Percentiles rank a stretch among this genome's conserved stretches.
Conservation (phyloP, 2,797 vertebrate species). For the Urophycis tenuis region DNA sequence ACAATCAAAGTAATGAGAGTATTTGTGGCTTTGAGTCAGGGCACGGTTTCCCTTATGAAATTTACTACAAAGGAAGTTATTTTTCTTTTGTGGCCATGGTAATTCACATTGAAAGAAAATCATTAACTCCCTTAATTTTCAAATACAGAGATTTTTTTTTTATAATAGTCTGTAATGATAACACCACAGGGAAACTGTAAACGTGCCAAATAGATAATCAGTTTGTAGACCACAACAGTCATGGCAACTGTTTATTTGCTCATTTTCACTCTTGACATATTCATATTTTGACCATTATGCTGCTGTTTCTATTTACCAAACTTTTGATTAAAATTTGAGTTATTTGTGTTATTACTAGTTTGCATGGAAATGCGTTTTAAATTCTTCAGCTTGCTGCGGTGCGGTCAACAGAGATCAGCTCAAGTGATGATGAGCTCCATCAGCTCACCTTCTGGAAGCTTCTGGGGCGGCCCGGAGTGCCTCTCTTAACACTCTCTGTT, state of each 20-base stretch:
- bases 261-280: constrained; percentile 75
- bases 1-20: constrained; percentile 53
- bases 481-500: constrained; percentile 37
- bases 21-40: constrained; percentile 50
- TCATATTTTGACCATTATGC: constrained; percentile 76
- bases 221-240: constrained; percentile 46
- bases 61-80: constrained; percentile 12
- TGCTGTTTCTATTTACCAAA: constrained; percentile 80
- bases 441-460: constrained; percentile 40
- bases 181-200: constrained; percentile 55
- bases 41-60: constrained; percentile 59
- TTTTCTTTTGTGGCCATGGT: constrained; percentile 35
- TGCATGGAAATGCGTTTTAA: constrained; percentile 68
- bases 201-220: constrained; percentile 58
- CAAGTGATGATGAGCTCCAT: constrained; percentile 44
- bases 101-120: constrained; percentile 27
- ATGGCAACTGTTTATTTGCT: constrained; percentile 68
- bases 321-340: constrained; percentile 80
- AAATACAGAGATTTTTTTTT: constrained; percentile 38
- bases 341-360: constrained; percentile 78
- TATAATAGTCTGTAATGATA: constrained; percentile 60
- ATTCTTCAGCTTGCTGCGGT: constrained; percentile 68
- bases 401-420: constrained; percentile 60
- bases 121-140: constrained; percentile 32
- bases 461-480: constrained; percentile 28